A percentile compares a stretch with the other conserved stretches of the same genome.
These are phyloP conservation scores for Mesopsocus fuscifrons DNA, from an alignment of 2,888 invertebrate genomes.

Conservation along the genomic window DNA sequence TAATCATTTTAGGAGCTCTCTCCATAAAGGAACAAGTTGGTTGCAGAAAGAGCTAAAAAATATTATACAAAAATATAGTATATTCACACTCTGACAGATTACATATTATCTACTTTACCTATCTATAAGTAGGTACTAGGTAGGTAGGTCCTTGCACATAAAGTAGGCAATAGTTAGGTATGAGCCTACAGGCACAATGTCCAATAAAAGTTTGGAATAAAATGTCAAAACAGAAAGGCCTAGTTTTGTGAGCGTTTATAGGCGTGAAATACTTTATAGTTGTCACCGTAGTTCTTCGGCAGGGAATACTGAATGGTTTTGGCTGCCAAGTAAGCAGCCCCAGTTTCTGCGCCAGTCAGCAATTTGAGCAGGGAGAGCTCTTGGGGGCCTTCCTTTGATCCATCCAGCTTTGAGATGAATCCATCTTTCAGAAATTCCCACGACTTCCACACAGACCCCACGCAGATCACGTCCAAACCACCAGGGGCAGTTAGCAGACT, in stretches of 20 bases:
- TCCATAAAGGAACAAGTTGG: too few relatives aligned
- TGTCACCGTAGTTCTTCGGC: constrained; percentile 40
- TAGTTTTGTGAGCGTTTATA: constrained; percentile 25
- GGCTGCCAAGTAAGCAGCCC: constrained; percentile 72
- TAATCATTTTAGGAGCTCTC: too few relatives aligned
- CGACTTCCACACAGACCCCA: constrained; percentile 90
- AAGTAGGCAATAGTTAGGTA: too few relatives aligned
- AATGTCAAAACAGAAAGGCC: too few relatives aligned
- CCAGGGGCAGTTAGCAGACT: constrained; percentile 30
- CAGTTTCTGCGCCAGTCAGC: constrained; percentile 58
- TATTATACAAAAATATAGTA: too few relatives aligned
- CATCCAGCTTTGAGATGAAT: constrained; percentile 35
- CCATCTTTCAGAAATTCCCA: constrained; percentile 64
- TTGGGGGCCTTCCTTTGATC: constrained; percentile 21
- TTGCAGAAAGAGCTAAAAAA: too few relatives aligned
- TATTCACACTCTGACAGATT: too few relatives aligned
- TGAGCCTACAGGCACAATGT: too few relatives aligned
- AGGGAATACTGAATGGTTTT: constrained; percentile 41
- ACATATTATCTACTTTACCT: too few relatives aligned
- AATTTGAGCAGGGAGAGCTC: constrained; percentile 46
- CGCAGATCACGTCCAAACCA: constrained; percentile 64
- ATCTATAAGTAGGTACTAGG: too few relatives aligned
- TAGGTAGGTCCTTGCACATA: too few relatives aligned
- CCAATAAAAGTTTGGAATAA: too few relatives aligned
- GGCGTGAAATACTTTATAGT: constrained; percentile 34